Evolutionary conservation across 1,140 invertebrate species (phyloP).

Genomic region (Thereuonema tuberculata): DNA sequence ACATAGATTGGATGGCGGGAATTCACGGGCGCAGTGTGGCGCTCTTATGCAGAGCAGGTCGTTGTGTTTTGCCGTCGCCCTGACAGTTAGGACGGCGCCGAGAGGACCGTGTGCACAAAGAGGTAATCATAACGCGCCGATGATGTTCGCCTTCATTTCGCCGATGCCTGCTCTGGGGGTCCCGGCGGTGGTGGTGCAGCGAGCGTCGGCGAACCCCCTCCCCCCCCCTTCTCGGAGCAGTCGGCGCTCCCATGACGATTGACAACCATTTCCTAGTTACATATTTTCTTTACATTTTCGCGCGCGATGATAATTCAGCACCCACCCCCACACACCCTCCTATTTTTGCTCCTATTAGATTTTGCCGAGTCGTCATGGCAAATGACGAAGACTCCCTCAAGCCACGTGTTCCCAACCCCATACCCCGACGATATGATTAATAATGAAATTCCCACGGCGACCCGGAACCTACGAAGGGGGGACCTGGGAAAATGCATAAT

Average conservation of each 20-base stretch:
- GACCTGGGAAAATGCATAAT: constrained; percentile 5
- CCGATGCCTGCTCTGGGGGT: not conserved
- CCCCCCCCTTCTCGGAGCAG: not conserved
- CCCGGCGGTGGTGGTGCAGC: no score
- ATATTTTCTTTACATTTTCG: not conserved
- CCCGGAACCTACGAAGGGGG: constrained; percentile 7
- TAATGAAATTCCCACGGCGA: constrained; percentile 9
- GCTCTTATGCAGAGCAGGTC: no score
- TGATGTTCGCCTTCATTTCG: not conserved
- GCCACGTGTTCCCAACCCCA: not conserved
- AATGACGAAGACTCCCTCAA: not conserved
- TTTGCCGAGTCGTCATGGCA: constrained; percentile 5
- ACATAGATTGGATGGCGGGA: no score
- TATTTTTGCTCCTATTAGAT: constrained; percentile 2
- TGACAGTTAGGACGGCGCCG: no score
- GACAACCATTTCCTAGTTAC: not conserved
- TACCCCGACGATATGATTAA: constrained; percentile 10
- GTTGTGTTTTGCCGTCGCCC: no score
- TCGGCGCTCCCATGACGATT: not conserved
- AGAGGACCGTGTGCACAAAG: not conserved
- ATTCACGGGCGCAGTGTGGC: no score
- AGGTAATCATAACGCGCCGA: not conserved
- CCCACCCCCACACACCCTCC: not conserved
- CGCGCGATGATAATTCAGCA: not conserved
- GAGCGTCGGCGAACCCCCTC: not conserved